Conservation (phyloP, 2,797 vertebrate species). For the Lates japonicus region DNA sequence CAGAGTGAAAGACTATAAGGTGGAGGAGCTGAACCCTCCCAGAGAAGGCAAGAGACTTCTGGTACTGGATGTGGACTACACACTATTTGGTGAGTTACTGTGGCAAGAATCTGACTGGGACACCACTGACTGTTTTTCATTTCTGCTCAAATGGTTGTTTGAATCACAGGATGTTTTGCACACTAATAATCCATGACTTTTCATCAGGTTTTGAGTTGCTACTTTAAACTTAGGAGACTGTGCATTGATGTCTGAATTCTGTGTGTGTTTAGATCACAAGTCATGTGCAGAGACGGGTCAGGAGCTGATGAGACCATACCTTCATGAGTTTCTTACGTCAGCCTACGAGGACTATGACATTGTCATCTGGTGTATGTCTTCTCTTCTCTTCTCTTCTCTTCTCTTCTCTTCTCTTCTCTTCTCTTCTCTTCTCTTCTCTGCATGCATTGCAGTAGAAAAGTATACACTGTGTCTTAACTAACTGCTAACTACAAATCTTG, state of each 20-base stretch:
- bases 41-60: constrained; percentile 96
- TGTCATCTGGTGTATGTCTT: constrained; percentile 98
- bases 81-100: constrained; percentile 93
- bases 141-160: neutral
- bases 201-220: neutral
- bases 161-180: neutral
- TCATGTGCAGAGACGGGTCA: constrained; percentile 98
- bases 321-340: constrained; percentile 97
- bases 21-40: constrained; percentile 95
- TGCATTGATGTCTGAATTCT: constrained; percentile 8
- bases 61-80: constrained; percentile 98
- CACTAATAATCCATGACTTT: constrained; percentile 2
- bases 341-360: constrained; percentile 99
- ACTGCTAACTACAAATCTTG: neutral
- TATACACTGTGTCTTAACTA: neutral
- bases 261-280: constrained; percentile 91
- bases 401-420: neutral
- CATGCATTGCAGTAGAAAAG: neutral
- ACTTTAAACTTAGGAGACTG: neutral
- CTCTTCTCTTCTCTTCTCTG: neutral
- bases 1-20: constrained; percentile 98
- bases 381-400: neutral
- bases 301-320: constrained; percentile 98
- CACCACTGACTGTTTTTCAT: neutral
- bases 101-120: neutral